phyloP scores from a whole-genome alignment of 2,888 invertebrate genomes.

The Andrena chrysosceles region DNA sequence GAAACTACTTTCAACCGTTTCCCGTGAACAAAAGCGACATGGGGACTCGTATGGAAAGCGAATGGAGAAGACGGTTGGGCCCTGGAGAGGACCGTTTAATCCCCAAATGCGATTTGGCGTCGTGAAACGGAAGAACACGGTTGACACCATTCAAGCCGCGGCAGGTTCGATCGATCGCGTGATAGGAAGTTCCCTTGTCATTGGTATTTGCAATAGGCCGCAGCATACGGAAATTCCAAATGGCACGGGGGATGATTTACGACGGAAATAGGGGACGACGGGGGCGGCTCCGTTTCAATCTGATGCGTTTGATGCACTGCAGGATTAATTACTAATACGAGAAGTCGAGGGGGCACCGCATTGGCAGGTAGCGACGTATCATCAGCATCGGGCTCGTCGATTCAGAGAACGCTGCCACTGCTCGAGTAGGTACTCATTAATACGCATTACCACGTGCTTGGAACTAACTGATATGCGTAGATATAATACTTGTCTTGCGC shows the following conservation, averaged over 20 bases:
- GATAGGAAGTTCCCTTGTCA: constrained; percentile 75
- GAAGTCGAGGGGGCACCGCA: constrained; percentile 56
- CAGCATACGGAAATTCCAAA: constrained; percentile 71
- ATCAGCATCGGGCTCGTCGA: constrained; percentile 28
- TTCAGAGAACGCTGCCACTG: constrained; percentile 6
- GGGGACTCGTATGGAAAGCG: neutral
- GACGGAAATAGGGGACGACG: constrained; percentile 58
- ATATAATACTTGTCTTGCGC: constrained; percentile 17
- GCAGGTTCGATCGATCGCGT: constrained; percentile 68
- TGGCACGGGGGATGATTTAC: constrained; percentile 72
- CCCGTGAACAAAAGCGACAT: constrained; percentile 7
- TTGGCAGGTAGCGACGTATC: constrained; percentile 44
- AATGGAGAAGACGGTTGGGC: neutral
- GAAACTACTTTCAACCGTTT: constrained; percentile 1
- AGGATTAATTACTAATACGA: constrained; percentile 72
- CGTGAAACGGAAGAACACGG: constrained; percentile 70
- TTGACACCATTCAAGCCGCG: constrained; percentile 46
- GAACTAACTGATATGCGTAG: constrained; percentile 1
- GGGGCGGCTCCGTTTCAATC: constrained; percentile 67
- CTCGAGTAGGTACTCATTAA: constrained; percentile 25
- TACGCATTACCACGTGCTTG: constrained; percentile 18
- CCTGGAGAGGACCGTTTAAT: constrained; percentile 42
- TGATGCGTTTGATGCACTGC: constrained; percentile 65
- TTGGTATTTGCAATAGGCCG: constrained; percentile 71
- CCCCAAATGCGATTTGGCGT: constrained; percentile 55